phyloP scores from a whole-genome alignment of 1,140 invertebrate genomes.

The Reticulitermes speratus region DNA sequence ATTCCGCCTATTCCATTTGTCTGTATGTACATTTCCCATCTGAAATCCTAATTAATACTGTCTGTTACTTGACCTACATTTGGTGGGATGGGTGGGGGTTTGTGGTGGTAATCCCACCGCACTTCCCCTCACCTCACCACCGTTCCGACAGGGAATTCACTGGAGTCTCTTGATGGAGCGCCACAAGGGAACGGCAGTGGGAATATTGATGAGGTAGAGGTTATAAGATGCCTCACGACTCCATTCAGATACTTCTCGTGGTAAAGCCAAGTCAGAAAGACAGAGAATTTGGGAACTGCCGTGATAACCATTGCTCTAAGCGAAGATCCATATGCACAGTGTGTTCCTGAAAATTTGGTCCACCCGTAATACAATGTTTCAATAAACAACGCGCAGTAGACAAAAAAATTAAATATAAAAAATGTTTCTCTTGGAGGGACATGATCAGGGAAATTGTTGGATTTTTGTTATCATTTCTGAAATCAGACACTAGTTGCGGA shows the following conservation, averaged over 20 bases:
- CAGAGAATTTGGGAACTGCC: background rate
- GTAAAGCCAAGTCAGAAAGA: background rate
- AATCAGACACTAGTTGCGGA: no score
- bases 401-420: no score
- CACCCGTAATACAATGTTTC: no score
- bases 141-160: background rate
- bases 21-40: background rate
- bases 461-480: no score
- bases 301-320: background rate
- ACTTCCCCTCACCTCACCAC: no score
- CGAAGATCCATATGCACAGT: no score
- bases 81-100: background rate
- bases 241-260: background rate
- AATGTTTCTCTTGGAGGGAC: no score
- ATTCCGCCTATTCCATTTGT: background rate
- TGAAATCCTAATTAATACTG: constrained; percentile 17
- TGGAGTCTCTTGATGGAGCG: background rate
- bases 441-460: no score
- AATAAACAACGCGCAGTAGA: no score
- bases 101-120: background rate
- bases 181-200: background rate
- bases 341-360: no score
- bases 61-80: background rate
- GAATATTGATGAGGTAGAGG: constrained; percentile 3
- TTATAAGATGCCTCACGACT: background rate